Percentiles rank a stretch among this genome's conserved stretches.
These are phyloP conservation scores for Carettochelys insculpta DNA, from an alignment of 2,113 vertebrate species.

Conservation along the genomic window DNA sequence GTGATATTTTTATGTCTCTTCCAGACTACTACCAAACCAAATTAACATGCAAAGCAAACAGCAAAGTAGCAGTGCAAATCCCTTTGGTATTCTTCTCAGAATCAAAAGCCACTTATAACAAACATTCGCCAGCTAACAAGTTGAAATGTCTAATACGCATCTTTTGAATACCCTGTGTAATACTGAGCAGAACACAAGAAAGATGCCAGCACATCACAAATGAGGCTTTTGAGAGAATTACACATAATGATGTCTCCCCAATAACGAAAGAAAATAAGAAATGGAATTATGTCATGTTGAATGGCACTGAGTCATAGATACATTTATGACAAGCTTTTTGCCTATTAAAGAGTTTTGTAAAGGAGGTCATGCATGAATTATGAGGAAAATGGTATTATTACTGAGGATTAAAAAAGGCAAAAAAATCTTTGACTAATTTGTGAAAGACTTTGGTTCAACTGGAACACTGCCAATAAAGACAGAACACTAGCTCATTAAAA, in stretches of 20 bases:
- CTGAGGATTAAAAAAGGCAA: conserved; percentile 49
- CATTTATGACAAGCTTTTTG: neutral
- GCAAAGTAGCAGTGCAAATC: conserved; percentile 29
- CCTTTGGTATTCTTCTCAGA: conserved; percentile 41
- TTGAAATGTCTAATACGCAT: conserved; percentile 34
- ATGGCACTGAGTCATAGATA: neutral
- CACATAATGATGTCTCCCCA: conserved; percentile 51
- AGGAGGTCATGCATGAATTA: conserved; percentile 43
- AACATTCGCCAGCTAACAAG: conserved; percentile 55
- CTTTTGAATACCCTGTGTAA: conserved; percentile 40
- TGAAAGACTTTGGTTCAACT: conserved; percentile 53
- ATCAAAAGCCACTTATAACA: conserved; percentile 55
- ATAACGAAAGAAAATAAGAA: conserved; percentile 54
- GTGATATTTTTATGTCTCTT: neutral
- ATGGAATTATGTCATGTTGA: conserved; percentile 7
- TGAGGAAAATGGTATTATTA: conserved; percentile 51
- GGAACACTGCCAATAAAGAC: conserved; percentile 30
- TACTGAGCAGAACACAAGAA: conserved; percentile 48
- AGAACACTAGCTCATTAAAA: conserved; percentile 58
- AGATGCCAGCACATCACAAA: conserved; percentile 57
- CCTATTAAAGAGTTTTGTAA: neutral
- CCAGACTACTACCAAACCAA: conserved; percentile 8
- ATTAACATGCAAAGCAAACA: conserved; percentile 35
- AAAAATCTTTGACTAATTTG: conserved; percentile 62
- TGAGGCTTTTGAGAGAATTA: conserved; percentile 60